Evolutionary conservation across 2,797 vertebrate species (phyloP).

Genomic region (Sparus aurata): DNA sequence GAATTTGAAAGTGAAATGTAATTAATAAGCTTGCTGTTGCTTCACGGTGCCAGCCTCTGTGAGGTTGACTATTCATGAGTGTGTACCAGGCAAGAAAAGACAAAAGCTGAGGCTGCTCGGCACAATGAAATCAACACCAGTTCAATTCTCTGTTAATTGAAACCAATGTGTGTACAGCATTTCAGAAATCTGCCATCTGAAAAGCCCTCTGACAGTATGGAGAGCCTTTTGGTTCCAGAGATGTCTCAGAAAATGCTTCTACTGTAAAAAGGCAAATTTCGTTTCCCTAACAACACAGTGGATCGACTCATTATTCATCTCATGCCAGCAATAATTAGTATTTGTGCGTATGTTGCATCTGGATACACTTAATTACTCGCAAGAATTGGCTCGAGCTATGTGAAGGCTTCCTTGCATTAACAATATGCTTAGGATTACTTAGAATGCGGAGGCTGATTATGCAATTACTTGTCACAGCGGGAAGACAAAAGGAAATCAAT

Average conservation of each 20-base stretch:
- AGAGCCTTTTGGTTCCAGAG: no score
- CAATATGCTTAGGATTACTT: neutral
- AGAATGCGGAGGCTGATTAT: neutral
- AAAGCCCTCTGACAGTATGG: neutral
- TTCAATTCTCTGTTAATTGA: neutral
- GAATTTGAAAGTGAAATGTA: conserved; percentile 17
- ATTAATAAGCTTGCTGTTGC: neutral
- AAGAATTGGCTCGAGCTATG: neutral
- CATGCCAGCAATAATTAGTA: neutral
- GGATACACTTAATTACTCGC: neutral
- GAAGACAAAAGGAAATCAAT: no score
- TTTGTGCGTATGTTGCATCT: neutral
- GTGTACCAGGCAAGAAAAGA: neutral
- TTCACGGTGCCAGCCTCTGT: neutral
- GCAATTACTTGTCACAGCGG: no score
- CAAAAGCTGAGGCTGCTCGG: neutral
- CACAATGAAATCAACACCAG: neutral
- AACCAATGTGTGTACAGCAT: neutral
- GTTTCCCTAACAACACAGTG: neutral
- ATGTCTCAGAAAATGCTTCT: no score
- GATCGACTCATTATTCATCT: neutral
- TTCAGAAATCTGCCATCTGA: neutral
- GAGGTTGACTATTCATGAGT: neutral
- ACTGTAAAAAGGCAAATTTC: no score
- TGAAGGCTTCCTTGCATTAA: neutral